These are phyloP conservation scores for Pseudomyrmex dendroicus DNA, from an alignment of 1,140 invertebrate genomes.

Conservation along the genomic window DNA sequence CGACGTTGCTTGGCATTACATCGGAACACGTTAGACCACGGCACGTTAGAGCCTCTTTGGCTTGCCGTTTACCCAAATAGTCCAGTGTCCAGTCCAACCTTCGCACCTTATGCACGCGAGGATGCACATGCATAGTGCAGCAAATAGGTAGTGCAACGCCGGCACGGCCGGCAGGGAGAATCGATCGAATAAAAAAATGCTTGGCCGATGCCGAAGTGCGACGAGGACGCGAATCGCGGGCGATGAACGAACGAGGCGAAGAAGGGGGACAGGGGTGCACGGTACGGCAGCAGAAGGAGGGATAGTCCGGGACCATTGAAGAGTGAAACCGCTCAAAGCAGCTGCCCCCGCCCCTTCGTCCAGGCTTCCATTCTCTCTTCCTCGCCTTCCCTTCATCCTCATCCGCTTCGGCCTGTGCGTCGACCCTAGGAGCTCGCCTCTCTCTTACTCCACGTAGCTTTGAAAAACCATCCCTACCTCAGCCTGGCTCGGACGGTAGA, in stretches of 20 bases:
- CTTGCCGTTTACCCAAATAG: constrained; percentile 68
- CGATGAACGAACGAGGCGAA: constrained; percentile 70
- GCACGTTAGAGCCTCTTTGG: constrained; percentile 73
- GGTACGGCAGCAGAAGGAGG: constrained; percentile 72
- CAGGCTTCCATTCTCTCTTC: constrained; percentile 64
- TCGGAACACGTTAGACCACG: constrained; percentile 62
- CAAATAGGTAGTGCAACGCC: constrained; percentile 58
- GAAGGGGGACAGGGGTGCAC: constrained; percentile 66
- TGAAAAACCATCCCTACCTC: constrained; percentile 72
- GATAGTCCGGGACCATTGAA: constrained; percentile 81
- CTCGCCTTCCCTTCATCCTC: constrained; percentile 57
- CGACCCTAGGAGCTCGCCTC: constrained; percentile 72
- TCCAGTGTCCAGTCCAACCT: constrained; percentile 66
- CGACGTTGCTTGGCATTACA: constrained; percentile 46
- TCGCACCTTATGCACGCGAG: constrained; percentile 74
- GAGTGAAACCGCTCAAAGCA: constrained; percentile 85
- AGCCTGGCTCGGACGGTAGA: constrained; percentile 60
- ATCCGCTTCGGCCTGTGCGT: constrained; percentile 69
- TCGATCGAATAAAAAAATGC: constrained; percentile 77
- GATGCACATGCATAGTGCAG: constrained; percentile 74
- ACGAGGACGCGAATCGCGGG: constrained; percentile 77
- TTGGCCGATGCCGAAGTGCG: constrained; percentile 76
- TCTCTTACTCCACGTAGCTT: constrained; percentile 73
- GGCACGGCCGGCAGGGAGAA: constrained; percentile 64
- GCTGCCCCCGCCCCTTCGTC: constrained; percentile 76